phyloP scores from a whole-genome alignment of 2,797 vertebrate species.

The Amblyraja radiata region DNA sequence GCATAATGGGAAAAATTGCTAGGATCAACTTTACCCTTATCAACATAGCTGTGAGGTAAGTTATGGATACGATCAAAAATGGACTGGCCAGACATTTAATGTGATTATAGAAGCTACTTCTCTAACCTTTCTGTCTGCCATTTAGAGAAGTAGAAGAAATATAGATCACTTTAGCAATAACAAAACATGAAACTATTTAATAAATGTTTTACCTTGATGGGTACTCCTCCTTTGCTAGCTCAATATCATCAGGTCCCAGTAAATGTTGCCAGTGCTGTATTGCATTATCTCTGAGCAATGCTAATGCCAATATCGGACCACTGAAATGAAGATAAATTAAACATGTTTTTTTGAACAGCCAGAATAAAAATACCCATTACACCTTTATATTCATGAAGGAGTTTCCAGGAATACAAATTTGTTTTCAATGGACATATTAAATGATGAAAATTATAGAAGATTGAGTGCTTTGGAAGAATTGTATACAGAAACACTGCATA shows the following conservation, averaged over 20 bases:
- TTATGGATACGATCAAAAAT: neutral
- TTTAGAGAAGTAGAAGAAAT: neutral
- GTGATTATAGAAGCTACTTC: neutral
- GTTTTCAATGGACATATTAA: neutral
- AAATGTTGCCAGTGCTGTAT: slow-evolving; percentile 41
- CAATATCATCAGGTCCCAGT: slow-evolving; percentile 40
- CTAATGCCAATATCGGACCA: slow-evolving; percentile 41
- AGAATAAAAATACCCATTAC: neutral
- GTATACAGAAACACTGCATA: too few relatives aligned
- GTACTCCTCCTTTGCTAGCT: slow-evolving; percentile 36
- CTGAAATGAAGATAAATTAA: slow-evolving; percentile 17
- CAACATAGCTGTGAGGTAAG: neutral
- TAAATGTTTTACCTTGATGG: slow-evolving; percentile 38
- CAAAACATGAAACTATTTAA: neutral
- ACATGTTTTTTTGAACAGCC: neutral
- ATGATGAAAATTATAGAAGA: neutral
- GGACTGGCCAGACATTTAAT: neutral
- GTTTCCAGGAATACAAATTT: neutral
- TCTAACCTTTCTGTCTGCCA: neutral
- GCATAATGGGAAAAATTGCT: neutral
- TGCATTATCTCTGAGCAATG: slow-evolving; percentile 40
- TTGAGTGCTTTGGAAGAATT: too few relatives aligned
- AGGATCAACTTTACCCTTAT: neutral
- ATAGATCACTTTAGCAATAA: neutral
- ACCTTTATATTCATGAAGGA: neutral